Evolutionary conservation across 1,140 invertebrate species (phyloP).

Genomic region (Drosophila sp.): DNA sequence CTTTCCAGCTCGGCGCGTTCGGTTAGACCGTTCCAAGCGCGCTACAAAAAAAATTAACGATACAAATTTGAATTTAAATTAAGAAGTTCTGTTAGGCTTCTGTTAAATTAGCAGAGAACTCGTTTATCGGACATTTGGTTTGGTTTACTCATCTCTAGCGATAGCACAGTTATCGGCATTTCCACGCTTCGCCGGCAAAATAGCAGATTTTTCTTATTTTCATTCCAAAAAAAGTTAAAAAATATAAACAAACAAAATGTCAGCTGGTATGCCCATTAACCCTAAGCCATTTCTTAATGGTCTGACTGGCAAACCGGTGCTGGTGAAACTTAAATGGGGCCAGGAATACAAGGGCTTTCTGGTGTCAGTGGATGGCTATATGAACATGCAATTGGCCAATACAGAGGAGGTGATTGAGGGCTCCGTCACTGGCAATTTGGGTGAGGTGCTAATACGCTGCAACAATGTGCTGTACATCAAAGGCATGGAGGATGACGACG

Average conservation of each 20-base stretch:
- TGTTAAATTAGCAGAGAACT: conserved; percentile 3
- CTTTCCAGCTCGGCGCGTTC: conserved; percentile 68
- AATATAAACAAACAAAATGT: conserved; percentile 84
- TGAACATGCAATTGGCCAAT: conserved; percentile 99
- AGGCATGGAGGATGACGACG: conserved; percentile 98
- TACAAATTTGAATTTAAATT: conserved; percentile 6
- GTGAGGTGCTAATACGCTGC: conserved; percentile 98
- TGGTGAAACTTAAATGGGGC: conserved; percentile 99
- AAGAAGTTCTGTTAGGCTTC: not conserved
- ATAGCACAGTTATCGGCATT: too few relatives aligned
- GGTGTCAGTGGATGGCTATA: conserved; percentile 99
- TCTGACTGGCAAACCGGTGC: conserved; percentile 97
- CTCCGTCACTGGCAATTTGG: conserved; percentile 94
- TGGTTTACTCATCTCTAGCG: not conserved
- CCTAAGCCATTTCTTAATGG: conserved; percentile 99
- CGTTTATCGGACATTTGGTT: not conserved
- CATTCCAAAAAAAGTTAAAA: conserved; percentile 14
- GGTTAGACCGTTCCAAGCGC: conserved; percentile 83
- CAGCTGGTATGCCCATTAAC: conserved; percentile 97
- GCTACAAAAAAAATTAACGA: conserved; percentile 47
- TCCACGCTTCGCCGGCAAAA: conserved; percentile 61
- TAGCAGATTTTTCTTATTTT: conserved; percentile 41
- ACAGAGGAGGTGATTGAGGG: conserved; percentile 99
- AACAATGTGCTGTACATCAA: conserved; percentile 99
- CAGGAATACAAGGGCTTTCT: conserved; percentile 99